Evolutionary conservation across 2,888 invertebrate species (phyloP), one percentile per base, ranked within the genome.

Genomic region (Carcina quercana): DNA sequence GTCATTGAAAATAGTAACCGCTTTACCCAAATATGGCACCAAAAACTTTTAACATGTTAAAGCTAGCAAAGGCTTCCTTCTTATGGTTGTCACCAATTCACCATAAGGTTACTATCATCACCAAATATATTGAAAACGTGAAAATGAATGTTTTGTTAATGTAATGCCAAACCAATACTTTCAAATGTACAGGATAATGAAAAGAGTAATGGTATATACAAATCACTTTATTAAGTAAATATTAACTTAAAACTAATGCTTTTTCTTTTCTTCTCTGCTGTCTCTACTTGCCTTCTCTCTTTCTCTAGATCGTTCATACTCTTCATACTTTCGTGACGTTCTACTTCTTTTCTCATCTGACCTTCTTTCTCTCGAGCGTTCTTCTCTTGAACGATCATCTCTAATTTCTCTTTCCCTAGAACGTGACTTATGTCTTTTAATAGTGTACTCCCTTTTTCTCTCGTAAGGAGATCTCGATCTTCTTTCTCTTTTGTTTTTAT

Each of bases 381-480:
- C 82, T 1, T 57, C 13, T n/a, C n/a, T n/a, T n/a, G n/a, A n/a
- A n/a, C n/a, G n/a, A n/a, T n/a, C n/a, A n/a, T n/a, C n/a, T n/a
- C n/a, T n/a, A n/a, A n/a, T n/a, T 11, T 83, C 82, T 13, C 80
- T 44, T n/a, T 83, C 83, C 5, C 83, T 56, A 0, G 84, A 82
- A 2, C 85, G 58, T 5, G 84, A 83, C 45, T 83, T 80, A 27
- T 83, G 82, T 24, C 84, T 62, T 41, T 85, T 85, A 43, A 65
- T 76, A 0, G 73, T 66, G 40, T 82, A 80, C 8, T 83, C 79
- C 25, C 83, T 55, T 40, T 85, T 85, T 5, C 84, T 61, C 20
- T 85, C 85, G 53, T 85, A 83, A 0, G 85, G 84, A 2, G 84
- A 84, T 1, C 85, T 61, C 1, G 84, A 83, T 15, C 85, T 52